Percentiles rank a stretch among this genome's conserved stretches.
These are phyloP conservation scores for Gasterosteus nipponicus DNA, from an alignment of 2,113 vertebrate species.

Conservation along the genomic window DNA sequence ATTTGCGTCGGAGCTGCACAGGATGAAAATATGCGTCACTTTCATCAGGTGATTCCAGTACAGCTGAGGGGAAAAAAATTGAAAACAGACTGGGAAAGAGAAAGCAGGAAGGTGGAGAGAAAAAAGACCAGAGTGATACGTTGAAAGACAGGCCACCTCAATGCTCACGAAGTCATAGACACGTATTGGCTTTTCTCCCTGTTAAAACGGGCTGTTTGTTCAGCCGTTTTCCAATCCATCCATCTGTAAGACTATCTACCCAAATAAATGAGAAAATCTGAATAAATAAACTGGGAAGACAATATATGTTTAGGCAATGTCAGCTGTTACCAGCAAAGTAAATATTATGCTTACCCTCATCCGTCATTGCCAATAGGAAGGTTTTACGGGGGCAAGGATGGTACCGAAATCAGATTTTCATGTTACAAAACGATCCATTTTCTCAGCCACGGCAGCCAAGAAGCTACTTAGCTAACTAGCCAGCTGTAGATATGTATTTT, in stretches of 20 bases:
- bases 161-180: background rate
- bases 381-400: background rate
- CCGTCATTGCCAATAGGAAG: too few relatives aligned
- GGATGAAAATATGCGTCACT: slow-evolving; percentile 25
- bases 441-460: background rate
- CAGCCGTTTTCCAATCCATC: background rate
- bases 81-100: slow-evolving; percentile 33
- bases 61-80: slow-evolving; percentile 4
- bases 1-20: slow-evolving; percentile 15
- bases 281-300: background rate
- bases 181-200: background rate
- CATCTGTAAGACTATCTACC: background rate
- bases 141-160: background rate
- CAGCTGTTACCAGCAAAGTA: background rate
- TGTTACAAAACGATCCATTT: background rate
- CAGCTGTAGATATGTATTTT: background rate
- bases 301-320: background rate
- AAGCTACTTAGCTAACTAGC: background rate
- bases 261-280: background rate
- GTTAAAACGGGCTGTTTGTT: background rate
- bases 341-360: background rate
- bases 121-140: background rate
- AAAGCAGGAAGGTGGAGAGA: background rate
- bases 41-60: slow-evolving; percentile 48
- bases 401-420: background rate